Conservation (phyloP, 2,797 vertebrate species). For the Sebastolobus altivelis region DNA sequence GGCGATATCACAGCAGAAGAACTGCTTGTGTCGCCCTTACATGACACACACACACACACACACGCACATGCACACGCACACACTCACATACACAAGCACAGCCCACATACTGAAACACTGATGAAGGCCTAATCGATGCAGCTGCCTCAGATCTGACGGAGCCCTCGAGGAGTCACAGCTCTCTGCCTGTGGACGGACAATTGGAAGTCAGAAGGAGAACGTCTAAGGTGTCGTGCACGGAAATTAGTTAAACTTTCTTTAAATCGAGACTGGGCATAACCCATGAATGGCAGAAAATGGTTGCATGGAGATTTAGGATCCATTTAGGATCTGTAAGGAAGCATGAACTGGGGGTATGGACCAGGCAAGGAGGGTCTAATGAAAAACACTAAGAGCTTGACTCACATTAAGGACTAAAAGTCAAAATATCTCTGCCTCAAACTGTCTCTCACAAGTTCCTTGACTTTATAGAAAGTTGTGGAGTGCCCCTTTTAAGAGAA, state of each 20-base stretch:
- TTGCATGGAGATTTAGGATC: constrained; percentile 4
- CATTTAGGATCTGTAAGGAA: background rate
- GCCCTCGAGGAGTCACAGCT: background rate
- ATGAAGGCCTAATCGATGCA: constrained; percentile 28
- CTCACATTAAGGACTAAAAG: background rate
- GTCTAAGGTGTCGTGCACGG: background rate
- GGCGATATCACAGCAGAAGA: constrained; percentile 80
- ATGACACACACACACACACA: constrained; percentile 39
- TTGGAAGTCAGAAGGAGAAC: constrained; percentile 18
- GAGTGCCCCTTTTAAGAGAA: background rate
- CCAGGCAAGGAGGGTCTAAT: background rate
- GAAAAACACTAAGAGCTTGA: background rate
- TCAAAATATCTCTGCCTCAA: background rate
- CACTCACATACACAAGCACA: constrained; percentile 24
- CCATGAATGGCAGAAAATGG: background rate
- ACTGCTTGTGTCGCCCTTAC: constrained; percentile 76
- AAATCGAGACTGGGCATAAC: background rate
- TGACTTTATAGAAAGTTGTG: background rate
- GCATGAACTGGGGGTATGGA: background rate
- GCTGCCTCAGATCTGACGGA: constrained; percentile 29
- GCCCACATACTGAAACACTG: constrained; percentile 1
- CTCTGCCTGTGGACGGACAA: constrained; percentile 23
- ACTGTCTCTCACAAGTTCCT: background rate
- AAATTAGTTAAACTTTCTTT: constrained; percentile 24
- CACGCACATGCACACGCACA: constrained; percentile 36